These are phyloP conservation scores for Charanyca ferruginea DNA, from an alignment of 2,888 invertebrate genomes.

Conservation along the genomic window DNA sequence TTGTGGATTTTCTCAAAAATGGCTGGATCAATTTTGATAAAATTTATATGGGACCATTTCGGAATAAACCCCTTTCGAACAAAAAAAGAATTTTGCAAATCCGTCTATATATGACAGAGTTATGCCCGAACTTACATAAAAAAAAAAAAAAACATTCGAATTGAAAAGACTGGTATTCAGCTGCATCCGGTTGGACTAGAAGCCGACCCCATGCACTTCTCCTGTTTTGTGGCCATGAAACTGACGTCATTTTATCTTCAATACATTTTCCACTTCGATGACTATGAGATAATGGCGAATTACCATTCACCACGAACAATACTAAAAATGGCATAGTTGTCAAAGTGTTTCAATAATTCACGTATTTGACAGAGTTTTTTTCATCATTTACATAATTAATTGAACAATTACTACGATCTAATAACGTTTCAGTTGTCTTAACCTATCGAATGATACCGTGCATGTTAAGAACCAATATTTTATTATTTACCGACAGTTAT, in stretches of 20 bases:
- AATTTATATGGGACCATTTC: no score
- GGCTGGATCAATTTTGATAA: no score
- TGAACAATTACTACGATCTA: background rate
- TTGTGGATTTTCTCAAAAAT: no score
- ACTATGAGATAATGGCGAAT: background rate
- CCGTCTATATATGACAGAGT: no score
- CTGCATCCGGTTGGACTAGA: no score
- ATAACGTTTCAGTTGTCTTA: slow-evolving; percentile 11
- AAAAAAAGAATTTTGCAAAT: no score
- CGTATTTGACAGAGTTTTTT: slow-evolving; percentile 13
- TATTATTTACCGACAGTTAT: slow-evolving; percentile 10
- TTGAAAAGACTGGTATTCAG: no score
- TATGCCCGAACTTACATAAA: no score
- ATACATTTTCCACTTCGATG: slow-evolving; percentile 14
- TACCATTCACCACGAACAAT: slow-evolving; percentile 15
- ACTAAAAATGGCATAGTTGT: slow-evolving; percentile 3
- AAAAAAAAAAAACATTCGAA: no score
- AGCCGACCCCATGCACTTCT: no score
- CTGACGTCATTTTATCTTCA: background rate
- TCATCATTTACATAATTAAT: background rate
- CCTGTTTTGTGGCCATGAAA: no score
- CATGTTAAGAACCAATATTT: slow-evolving; percentile 36
- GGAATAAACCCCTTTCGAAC: no score
- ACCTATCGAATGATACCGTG: background rate
- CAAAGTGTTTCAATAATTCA: slow-evolving; percentile 4